Conservation (phyloP, 1,140 invertebrate species). For the Megalonaias nervosa region DNA sequence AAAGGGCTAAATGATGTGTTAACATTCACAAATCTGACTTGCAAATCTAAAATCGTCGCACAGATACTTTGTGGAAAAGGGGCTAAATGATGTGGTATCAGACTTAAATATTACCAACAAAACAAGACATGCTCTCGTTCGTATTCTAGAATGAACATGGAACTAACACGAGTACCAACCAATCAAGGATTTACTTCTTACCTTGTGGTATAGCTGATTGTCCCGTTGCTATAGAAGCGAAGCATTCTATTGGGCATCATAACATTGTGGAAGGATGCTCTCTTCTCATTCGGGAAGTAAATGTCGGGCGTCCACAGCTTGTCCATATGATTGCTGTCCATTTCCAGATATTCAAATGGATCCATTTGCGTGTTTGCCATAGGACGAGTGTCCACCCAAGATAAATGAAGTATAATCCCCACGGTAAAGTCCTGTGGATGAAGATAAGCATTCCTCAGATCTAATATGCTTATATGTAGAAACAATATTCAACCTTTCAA, state of each 20-base stretch:
- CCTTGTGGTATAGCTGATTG: slow-evolving; percentile 58
- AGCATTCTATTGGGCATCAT: slow-evolving; percentile 72
- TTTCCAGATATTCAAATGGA: slow-evolving; percentile 46
- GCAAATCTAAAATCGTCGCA: no score
- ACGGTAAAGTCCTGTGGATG: slow-evolving; percentile 53
- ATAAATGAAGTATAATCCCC: slow-evolving; percentile 45
- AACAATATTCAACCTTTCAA: no score
- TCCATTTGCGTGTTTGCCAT: slow-evolving; percentile 7
- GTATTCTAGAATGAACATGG: no score
- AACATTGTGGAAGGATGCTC: slow-evolving; percentile 70
- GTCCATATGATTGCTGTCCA: slow-evolving; percentile 60
- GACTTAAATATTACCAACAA: no score
- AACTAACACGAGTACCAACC: no score
- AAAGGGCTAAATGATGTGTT: no score
- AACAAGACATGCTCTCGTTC: no score
- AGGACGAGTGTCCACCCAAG: slow-evolving; percentile 44
- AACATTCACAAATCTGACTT: no score
- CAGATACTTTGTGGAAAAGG: no score
- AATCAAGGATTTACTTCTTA: slow-evolving; percentile 16
- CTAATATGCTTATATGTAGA: no score
- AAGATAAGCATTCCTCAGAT: no score
- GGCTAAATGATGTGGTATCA: no score
- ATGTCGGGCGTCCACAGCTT: slow-evolving; percentile 71
- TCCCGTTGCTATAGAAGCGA: slow-evolving; percentile 73
- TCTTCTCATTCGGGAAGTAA: slow-evolving; percentile 72